These are phyloP conservation scores for Ptilonorhynchus violaceus DNA, from an alignment of 2,113 vertebrate genomes.

Conservation along the genomic window DNA sequence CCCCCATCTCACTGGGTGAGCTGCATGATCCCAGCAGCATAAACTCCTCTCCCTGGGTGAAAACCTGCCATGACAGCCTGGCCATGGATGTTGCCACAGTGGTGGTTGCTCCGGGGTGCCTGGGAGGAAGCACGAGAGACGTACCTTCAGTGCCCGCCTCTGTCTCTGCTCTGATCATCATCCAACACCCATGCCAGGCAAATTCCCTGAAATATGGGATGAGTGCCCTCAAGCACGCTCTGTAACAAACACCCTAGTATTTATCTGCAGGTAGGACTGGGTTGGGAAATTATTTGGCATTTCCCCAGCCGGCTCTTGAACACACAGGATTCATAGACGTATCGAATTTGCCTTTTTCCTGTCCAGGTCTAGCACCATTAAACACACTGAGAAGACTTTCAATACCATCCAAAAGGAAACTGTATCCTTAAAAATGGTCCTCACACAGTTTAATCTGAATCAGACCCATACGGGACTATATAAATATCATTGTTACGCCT, in stretches of 20 bases:
- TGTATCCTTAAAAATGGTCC: not conserved
- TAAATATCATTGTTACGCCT: not conserved
- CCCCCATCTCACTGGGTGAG: not conserved
- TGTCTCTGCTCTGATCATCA: not conserved
- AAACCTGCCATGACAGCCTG: not conserved
- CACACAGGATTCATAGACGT: not conserved
- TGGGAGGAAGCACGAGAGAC: not conserved
- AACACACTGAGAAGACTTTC: slow-evolving; percentile 23
- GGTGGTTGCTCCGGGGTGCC: fast-evolving
- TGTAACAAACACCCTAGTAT: not conserved
- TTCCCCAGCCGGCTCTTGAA: not conserved
- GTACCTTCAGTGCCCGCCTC: not conserved
- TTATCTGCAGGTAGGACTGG: not conserved
- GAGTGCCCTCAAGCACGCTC: not conserved
- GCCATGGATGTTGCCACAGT: fast-evolving
- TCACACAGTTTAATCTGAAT: not conserved
- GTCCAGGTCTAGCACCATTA: slow-evolving; percentile 44
- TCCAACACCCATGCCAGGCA: not conserved
- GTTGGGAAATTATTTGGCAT: not conserved
- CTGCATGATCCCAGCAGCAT: not conserved
- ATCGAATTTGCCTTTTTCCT: slow-evolving; percentile 1
- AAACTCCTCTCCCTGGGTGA: not conserved
- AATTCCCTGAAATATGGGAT: not conserved
- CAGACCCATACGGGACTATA: not conserved
- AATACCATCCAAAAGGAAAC: slow-evolving; percentile 19